Evolutionary conservation across 2,888 invertebrate genomes (phyloP), one percentile per base, ranked within the genome.

Genomic region (Drosophila longiperda): DNA sequence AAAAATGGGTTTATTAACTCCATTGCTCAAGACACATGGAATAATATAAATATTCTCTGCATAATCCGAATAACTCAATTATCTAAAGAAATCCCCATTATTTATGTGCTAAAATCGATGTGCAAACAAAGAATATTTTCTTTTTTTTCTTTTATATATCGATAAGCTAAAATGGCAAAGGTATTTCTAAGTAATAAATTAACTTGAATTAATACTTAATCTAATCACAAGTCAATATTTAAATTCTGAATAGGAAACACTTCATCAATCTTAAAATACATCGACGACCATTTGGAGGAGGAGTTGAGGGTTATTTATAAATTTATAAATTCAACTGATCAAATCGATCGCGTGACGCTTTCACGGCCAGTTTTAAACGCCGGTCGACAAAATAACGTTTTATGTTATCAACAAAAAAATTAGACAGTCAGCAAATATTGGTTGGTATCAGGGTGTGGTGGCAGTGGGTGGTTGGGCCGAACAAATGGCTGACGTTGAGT

Each of bases 321-420:
- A 42, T 38, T 62, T 11, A 49, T n/a, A n/a, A n/a, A n/a, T 60
- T 36, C 63, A 48, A 62, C 34, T 61, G 67, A 59, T 26, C 59
- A 23, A 69, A 75, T 48, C 33, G 73, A 83, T 86, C 88, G 86
- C 83, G 88, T 86, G 88, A 85, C 78, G 65, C 50, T 62, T 48
- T 17, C 8, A 50, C 29, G 54, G 52, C 49, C 58, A 79, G 65
- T 65, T 70, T 61, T 12, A 12, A 7, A 20, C 42, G 62, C 17
- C 34, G 54, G 62, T 68, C 60, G 52, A 58, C 45, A 75, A 75
- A 77, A 77, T 79, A 76, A 83, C 84, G 73, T 74, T 87, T 87
- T 85, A 83, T 75, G 79, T 36, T 83, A 78, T 81, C 68, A 66
- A 64, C 23, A 40, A 55, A 55, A 59, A 55, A 76, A 69, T 78